These are phyloP conservation scores for Notothenia rossii DNA, from an alignment of 2,113 vertebrate genomes.

Conservation along the genomic window DNA sequence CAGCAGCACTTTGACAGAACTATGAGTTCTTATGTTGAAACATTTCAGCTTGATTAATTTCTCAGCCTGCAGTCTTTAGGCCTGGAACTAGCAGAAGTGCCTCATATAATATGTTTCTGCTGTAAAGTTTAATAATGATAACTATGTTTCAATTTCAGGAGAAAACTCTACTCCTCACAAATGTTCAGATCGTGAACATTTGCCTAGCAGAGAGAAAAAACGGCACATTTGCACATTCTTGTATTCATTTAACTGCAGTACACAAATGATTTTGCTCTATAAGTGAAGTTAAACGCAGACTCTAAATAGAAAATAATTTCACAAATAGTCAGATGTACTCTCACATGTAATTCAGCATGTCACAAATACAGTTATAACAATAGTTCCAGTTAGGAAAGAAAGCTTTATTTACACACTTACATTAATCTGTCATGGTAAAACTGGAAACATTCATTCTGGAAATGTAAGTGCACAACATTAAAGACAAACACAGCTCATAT, in stretches of 20 bases:
- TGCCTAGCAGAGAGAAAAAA: neutral
- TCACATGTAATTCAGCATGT: neutral
- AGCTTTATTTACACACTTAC: neutral
- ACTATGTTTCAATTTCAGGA: slow-evolving; percentile 1
- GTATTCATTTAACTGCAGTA: neutral
- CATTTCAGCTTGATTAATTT: slow-evolving; percentile 21
- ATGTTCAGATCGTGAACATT: neutral
- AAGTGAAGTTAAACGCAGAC: neutral
- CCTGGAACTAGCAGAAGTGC: neutral
- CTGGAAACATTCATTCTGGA: neutral
- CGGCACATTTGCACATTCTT: neutral
- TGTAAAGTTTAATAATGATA: slow-evolving; percentile 2
- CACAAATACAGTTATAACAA: neutral
- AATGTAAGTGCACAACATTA: slow-evolving; percentile 5
- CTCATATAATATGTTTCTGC: neutral
- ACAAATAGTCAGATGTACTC: neutral
- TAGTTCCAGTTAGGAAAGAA: neutral
- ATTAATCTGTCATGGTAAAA: neutral
- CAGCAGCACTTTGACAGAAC: slow-evolving; percentile 13
- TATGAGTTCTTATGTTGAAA: slow-evolving; percentile 29
- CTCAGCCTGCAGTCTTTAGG: slow-evolving; percentile 13
- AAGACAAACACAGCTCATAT: slow-evolving; percentile 40
- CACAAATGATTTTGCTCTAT: neutral
- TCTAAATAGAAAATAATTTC: neutral
- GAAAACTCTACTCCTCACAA: neutral